phyloP scores from a whole-genome alignment of 1,140 invertebrate genomes.

The Oryctes rhinoceros region DNA sequence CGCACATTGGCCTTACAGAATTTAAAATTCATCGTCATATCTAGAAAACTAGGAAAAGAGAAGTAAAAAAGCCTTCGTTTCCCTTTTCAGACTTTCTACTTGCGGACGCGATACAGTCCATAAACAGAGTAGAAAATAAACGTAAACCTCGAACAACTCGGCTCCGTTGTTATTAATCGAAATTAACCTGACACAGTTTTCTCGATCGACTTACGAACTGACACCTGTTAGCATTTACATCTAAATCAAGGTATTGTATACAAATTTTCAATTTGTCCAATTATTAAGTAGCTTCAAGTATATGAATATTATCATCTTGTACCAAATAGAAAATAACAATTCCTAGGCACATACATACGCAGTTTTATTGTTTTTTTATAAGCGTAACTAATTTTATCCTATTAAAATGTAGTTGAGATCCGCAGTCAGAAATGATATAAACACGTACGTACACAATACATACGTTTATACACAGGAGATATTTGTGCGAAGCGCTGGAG shows the following conservation, averaged over 20 bases:
- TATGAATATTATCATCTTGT: background rate
- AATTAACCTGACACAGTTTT: constrained; percentile 30
- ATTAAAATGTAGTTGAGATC: constrained; percentile 1
- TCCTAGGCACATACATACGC: background rate
- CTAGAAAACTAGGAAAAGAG: constrained; percentile 19
- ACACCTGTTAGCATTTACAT: background rate
- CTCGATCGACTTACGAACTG: background rate
- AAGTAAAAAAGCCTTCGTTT: background rate
- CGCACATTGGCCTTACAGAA: background rate
- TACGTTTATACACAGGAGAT: background rate
- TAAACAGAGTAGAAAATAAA: constrained; percentile 35
- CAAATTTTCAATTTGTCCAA: background rate
- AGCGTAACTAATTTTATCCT: background rate
- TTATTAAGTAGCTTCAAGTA: too few species aligned
- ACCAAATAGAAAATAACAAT: background rate
- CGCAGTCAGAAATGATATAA: background rate
- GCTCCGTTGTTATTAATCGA: background rate
- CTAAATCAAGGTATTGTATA: background rate
- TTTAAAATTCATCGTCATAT: background rate
- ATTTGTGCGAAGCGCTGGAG: background rate
- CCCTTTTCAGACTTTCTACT: constrained; percentile 36
- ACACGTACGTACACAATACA: too few species aligned
- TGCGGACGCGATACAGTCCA: background rate
- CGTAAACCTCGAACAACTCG: background rate
- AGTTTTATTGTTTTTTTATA: constrained; percentile 8